Conservation (phyloP, 2,888 invertebrate species). For the Spilarctia lutea region DNA sequence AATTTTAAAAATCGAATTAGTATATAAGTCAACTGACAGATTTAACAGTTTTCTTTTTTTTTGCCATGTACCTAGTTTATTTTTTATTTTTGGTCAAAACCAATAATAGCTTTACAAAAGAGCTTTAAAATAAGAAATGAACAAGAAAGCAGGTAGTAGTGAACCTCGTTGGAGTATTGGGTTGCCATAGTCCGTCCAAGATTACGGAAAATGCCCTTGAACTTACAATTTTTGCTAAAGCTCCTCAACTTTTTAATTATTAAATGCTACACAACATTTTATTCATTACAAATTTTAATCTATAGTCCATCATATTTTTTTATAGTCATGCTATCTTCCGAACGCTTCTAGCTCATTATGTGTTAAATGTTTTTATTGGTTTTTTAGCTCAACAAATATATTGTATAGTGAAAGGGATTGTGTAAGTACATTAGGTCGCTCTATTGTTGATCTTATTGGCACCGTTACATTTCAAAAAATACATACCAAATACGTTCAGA, state of each 20-base stretch:
- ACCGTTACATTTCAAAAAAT: neutral
- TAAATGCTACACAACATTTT: neutral
- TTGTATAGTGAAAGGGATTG: slow-evolving; percentile 1
- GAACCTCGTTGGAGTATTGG: neutral
- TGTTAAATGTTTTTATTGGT: slow-evolving; percentile 9
- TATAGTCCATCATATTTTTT: neutral
- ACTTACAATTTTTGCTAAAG: neutral
- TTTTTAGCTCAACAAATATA: slow-evolving; percentile 8
- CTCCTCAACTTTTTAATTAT: neutral
- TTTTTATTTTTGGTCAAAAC: neutral
- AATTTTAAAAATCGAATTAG: neutral
- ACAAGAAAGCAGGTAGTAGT: neutral
- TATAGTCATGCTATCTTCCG: neutral
- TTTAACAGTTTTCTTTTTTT: neutral
- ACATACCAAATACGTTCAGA: neutral
- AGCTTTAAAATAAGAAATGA: neutral
- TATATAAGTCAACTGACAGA: neutral
- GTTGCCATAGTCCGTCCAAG: neutral
- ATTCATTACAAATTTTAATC: neutral
- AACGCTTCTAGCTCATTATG: slow-evolving; percentile 2
- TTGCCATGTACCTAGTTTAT: neutral
- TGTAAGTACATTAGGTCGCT: neutral
- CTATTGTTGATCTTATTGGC: neutral
- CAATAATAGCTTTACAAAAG: neutral
- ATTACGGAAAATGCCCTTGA: neutral